phyloP scores from a whole-genome alignment of 2,888 invertebrate genomes.

The Campopleginae sp. region DNA sequence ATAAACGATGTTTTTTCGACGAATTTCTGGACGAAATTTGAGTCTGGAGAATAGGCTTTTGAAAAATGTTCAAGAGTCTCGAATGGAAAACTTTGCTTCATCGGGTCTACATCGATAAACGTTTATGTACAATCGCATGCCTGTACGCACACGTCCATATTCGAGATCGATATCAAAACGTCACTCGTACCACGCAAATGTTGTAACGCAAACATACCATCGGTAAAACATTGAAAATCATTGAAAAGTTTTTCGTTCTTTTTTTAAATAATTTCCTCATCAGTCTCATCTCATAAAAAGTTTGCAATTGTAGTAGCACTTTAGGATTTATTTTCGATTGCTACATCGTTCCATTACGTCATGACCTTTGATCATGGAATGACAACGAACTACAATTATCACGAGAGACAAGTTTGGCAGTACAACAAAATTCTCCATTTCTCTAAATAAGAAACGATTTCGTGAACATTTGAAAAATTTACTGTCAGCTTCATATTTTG shows the following conservation, averaged over 20 bases:
- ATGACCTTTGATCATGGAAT: neutral
- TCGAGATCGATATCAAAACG: neutral
- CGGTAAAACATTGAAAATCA: neutral
- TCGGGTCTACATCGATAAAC: neutral
- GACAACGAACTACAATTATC: neutral
- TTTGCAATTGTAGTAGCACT: constrained; percentile 15
- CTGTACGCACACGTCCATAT: neutral
- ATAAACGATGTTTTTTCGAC: neutral
- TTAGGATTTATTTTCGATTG: constrained; percentile 11
- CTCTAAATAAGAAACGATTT: neutral
- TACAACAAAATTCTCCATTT: neutral
- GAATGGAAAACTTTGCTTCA: neutral
- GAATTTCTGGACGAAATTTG: neutral
- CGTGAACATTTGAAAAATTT: neutral
- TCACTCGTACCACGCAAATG: neutral
- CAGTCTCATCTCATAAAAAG: neutral
- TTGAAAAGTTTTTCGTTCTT: neutral
- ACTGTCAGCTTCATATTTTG: neutral
- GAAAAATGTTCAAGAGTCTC: neutral
- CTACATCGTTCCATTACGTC: constrained; percentile 7
- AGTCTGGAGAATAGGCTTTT: neutral
- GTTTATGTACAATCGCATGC: constrained; percentile 7
- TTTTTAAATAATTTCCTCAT: neutral
- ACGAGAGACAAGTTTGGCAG: neutral
- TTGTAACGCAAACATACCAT: neutral